phyloP scores from a whole-genome alignment of 2,888 invertebrate species.

The Apamea anceps region DNA sequence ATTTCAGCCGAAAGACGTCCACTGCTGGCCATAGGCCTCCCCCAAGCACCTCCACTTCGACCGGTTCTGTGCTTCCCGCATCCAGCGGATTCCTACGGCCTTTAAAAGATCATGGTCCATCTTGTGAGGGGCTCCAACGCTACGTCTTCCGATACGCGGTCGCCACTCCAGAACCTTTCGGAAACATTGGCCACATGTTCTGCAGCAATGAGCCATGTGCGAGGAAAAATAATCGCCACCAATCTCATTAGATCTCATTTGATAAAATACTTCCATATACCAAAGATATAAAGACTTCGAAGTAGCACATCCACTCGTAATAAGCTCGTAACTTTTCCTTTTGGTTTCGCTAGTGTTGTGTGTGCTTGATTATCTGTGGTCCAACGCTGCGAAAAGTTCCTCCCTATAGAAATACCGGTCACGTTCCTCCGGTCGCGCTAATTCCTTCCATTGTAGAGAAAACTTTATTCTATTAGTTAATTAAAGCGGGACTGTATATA shows the following conservation, averaged over 20 bases:
- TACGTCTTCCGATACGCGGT: background rate
- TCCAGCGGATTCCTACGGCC: background rate
- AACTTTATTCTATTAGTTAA: conserved; percentile 57
- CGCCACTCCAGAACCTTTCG: background rate
- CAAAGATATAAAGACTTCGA: background rate
- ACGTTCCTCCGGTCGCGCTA: conserved; percentile 47
- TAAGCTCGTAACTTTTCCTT: conserved; percentile 44
- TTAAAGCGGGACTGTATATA: conserved; percentile 34
- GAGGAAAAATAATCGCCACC: background rate
- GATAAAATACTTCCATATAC: background rate
- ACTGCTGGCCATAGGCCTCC: background rate
- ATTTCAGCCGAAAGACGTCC: background rate
- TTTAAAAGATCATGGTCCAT: background rate
- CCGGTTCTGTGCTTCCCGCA: background rate
- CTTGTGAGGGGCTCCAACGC: background rate
- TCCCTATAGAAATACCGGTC: conserved; percentile 30
- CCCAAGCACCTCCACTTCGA: too few relatives aligned
- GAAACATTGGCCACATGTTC: background rate
- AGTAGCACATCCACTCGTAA: conserved; percentile 29
- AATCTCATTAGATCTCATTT: background rate
- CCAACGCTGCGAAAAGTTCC: conserved; percentile 27
- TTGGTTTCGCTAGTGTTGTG: conserved; percentile 13
- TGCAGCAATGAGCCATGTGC: background rate
- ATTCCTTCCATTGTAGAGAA: conserved; percentile 49
- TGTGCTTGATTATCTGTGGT: conserved; percentile 50